Evolutionary conservation across 1,140 invertebrate genomes (phyloP), one percentile per base, ranked within the genome.

Genomic region (Drosophila willistoni): DNA sequence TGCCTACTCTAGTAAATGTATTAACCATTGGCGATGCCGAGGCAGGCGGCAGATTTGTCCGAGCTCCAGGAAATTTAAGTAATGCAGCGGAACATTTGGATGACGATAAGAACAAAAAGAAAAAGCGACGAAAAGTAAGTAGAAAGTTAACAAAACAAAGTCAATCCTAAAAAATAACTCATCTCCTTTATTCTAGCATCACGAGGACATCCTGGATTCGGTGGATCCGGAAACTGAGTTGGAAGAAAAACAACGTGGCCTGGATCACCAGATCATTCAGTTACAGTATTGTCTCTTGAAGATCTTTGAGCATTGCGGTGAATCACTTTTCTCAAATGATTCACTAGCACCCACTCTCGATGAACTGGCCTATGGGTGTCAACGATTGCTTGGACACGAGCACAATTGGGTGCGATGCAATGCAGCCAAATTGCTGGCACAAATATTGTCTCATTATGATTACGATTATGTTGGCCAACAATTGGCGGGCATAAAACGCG

Each of bases 351-450:
- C 69, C 41, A 75, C 94, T 87, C 90, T 93, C 81, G 93, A 94
- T 93, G 90, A 94, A 91, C 81, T 97, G 94, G 94, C 95, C 92
- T 93, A 96, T 83, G 92, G 96, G n/a, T 96, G 95, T 86, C 95
- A 97, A 92, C 92, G 94, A 0, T 92, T 97, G 1, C 93, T 94
- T 13, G 93, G 91, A 0, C 93, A 94, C 76, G 93, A 94, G 93
- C 92, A 94, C 94, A 77, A 92, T 94, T 81, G 92, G 95, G 96
- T 98, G 2, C 94, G 97, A 63, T 92, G 97, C 54, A 94, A 94
- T 63, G 94, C 96, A 12, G 93, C 94, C 2, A 96, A 97, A 89
- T 93, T 97, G 42, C 91, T 98, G 22, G 95, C 95, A 3, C 93
- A 95, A 22, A 93, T 98, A 55, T 93, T 98, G 39, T 93, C 93